These are phyloP conservation scores for Maniola jurtina DNA, from an alignment of 1,140 invertebrate species.

Conservation along the genomic window DNA sequence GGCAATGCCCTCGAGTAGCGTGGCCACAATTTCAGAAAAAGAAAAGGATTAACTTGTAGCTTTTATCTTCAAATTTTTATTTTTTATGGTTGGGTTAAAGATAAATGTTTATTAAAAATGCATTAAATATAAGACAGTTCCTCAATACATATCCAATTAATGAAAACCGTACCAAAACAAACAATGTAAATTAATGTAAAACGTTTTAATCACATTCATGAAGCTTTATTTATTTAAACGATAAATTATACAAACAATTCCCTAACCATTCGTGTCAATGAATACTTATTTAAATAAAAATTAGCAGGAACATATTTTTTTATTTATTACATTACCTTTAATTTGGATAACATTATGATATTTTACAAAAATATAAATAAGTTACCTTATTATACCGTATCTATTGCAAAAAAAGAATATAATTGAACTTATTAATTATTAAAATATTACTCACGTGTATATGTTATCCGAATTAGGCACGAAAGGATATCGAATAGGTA, in stretches of 20 bases:
- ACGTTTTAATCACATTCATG: background rate
- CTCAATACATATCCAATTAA: background rate
- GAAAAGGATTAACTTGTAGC: too few relatives aligned
- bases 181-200: background rate
- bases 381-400: too few relatives aligned
- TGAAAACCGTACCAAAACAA: background rate
- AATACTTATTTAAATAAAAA: too few relatives aligned
- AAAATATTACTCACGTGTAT: slow-evolving; percentile 43
- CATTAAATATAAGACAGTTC: background rate
- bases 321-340: too few relatives aligned
- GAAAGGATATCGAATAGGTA: slow-evolving; percentile 38
- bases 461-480: slow-evolving; percentile 34
- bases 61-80: too few relatives aligned
- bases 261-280: too few relatives aligned
- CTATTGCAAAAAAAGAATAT: background rate
- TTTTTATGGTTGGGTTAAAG: too few relatives aligned
- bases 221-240: background rate
- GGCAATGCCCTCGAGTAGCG: too few relatives aligned
- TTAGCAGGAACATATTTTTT: too few relatives aligned
- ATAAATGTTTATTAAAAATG: background rate
- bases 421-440: slow-evolving; percentile 13
- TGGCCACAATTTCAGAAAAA: too few relatives aligned
- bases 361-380: too few relatives aligned
- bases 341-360: too few relatives aligned
- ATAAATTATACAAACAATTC: background rate